Evolutionary conservation across 2,888 invertebrate species (phyloP).

Genomic region (Drosophila pullipes): DNA sequence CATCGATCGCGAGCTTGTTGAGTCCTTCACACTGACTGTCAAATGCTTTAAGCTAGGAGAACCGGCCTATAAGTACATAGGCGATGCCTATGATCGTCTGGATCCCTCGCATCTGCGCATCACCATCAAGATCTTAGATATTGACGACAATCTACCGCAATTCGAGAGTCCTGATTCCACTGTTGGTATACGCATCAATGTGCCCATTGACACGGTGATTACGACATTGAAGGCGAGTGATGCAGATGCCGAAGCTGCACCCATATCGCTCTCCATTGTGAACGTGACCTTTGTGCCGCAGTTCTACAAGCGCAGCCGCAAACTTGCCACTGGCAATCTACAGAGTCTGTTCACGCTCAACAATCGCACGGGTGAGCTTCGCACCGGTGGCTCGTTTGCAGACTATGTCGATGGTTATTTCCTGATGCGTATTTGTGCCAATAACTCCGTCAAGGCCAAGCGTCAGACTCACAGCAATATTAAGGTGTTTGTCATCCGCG

Average conservation of each 20-base stretch:
- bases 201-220: slow-evolving; percentile 90
- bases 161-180: slow-evolving; percentile 89
- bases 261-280: slow-evolving; percentile 88
- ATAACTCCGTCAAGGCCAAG: slow-evolving; percentile 87
- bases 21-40: slow-evolving; percentile 88
- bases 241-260: slow-evolving; percentile 88
- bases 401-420: slow-evolving; percentile 89
- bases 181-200: slow-evolving; percentile 90
- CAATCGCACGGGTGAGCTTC: slow-evolving; percentile 89
- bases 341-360: slow-evolving; percentile 88
- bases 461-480: slow-evolving; percentile 86
- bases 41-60: slow-evolving; percentile 89
- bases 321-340: slow-evolving; percentile 85
- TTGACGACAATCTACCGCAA: slow-evolving; percentile 91
- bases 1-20: slow-evolving; percentile 89
- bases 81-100: slow-evolving; percentile 88
- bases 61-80: slow-evolving; percentile 83
- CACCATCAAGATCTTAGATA: slow-evolving; percentile 88
- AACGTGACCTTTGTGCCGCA: slow-evolving; percentile 87
- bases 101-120: slow-evolving; percentile 90
- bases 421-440: slow-evolving; percentile 87
- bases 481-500: slow-evolving; percentile 90
- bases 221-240: slow-evolving; percentile 89
- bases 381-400: slow-evolving; percentile 89
- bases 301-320: slow-evolving; percentile 85